Evolutionary conservation across 2,797 vertebrate species (phyloP), one percentile per base, ranked within the genome.

Genomic region (Alca torda): DNA sequence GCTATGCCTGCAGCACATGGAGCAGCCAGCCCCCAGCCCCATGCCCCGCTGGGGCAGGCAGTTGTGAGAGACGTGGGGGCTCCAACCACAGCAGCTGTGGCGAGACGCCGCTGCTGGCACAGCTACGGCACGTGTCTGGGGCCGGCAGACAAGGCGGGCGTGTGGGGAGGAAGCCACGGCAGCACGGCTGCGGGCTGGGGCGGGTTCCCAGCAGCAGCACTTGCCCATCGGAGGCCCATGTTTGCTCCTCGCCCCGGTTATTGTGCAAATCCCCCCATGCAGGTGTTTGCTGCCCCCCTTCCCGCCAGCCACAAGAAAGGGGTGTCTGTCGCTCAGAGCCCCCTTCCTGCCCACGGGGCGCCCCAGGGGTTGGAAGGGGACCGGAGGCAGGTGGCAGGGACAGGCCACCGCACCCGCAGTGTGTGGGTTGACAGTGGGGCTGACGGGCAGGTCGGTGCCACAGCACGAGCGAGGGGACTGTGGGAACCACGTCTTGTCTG

Each of bases 31-130:
- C 15, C 3, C 37, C 69, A 48, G 11, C 8, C 5, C 37, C 41
- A 5, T 16, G 4, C 18, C 11, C 9, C 0, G 0, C 18, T 1
- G 0, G 28, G 39, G 20, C 39, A 59, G 3, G 10, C 2, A 0
- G 48, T 17, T 6, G 0, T 1, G 2, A 33, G 15, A 74, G n/a
- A 51, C 2, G 2, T 45, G 30, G 20, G 39, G 41, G 33, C 69
- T 64, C 64, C 57, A 41, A 64, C 59, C 48, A 25, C 51, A 48
- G 1, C 68, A 67, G 68, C 83, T 59, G 16, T 11, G 1, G 17
- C 4, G 3, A 54, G 50, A 59, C 4, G 1, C 18, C 4, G 1
- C 19, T 89, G 17, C 45, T 1, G 4, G 65, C 73, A 53, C 28
- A 74, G 46, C n/a, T 57, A 60, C 0, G 0, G 46, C 56, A 72